Evolutionary conservation across 2,888 invertebrate species (phyloP).

Genomic region (Thereva unica): DNA sequence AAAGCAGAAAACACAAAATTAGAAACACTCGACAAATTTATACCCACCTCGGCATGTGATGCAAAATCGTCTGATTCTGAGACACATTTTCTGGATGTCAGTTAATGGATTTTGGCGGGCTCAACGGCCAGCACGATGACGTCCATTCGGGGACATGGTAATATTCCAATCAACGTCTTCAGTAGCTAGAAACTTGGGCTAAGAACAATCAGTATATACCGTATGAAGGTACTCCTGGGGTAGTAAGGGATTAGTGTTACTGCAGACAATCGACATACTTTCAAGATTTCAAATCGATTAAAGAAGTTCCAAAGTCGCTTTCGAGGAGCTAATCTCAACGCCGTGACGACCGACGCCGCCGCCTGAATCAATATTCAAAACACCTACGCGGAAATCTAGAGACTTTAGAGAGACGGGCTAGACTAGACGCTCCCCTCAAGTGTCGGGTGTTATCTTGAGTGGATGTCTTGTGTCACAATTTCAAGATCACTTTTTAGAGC

Average conservation of each 20-base stretch:
- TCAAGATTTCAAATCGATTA: too few relatives aligned
- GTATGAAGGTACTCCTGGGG: too few relatives aligned
- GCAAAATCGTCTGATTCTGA: slow-evolving; percentile 52
- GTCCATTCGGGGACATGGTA: slow-evolving; percentile 28
- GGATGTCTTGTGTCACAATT: slow-evolving; percentile 22
- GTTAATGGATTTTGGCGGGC: slow-evolving; percentile 29
- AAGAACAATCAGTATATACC: too few relatives aligned
- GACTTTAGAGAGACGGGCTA: background rate
- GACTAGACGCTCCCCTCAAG: background rate
- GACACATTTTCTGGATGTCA: slow-evolving; percentile 48
- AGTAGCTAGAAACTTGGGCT: slow-evolving; percentile 10
- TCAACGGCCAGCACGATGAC: slow-evolving; percentile 21
- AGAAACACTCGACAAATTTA: slow-evolving; percentile 2
- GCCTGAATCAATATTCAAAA: background rate
- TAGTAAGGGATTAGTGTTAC: too few relatives aligned
- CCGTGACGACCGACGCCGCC: too few relatives aligned
- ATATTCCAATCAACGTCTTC: slow-evolving; percentile 34
- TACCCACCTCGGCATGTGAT: slow-evolving; percentile 53
- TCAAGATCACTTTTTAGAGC: slow-evolving; percentile 29
- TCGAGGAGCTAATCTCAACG: too few relatives aligned
- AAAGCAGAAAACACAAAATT: too few relatives aligned
- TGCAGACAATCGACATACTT: too few relatives aligned
- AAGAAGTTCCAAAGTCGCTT: too few relatives aligned
- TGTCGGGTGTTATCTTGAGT: slow-evolving; percentile 3
- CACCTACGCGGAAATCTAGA: background rate